These are phyloP conservation scores for Coptodon bakossiorum DNA, from an alignment of 2,113 vertebrate species.

Conservation along the genomic window DNA sequence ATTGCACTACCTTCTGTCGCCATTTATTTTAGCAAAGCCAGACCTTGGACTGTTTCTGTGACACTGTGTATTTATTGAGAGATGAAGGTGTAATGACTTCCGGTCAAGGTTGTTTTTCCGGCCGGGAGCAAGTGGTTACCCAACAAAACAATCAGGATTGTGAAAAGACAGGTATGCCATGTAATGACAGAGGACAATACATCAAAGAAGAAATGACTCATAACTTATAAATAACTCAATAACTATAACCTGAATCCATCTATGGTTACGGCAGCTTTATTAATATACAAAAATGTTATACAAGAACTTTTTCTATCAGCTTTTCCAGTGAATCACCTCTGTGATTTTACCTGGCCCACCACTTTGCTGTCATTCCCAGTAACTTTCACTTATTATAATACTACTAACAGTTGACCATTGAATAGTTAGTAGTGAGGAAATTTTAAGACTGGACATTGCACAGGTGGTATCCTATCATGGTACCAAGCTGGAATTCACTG, in stretches of 20 bases:
- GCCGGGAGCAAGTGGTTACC: neutral
- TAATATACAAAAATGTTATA: neutral
- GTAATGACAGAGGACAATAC: neutral
- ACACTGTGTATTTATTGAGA: neutral
- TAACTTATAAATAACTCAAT: neutral
- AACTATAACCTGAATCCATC: neutral
- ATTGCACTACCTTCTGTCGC: neutral
- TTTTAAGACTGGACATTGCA: too few species aligned
- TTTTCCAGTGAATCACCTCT: neutral
- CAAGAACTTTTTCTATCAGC: rapidly evolving
- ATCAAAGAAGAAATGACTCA: neutral
- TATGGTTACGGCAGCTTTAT: neutral
- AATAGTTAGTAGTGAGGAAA: too few species aligned
- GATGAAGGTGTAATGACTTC: neutral
- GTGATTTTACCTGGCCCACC: neutral
- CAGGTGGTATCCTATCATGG: too few species aligned
- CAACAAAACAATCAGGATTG: neutral
- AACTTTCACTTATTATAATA: too few species aligned
- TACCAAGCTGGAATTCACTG: too few species aligned
- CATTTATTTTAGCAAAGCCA: neutral
- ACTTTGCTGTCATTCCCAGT: too few species aligned
- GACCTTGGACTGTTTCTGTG: neutral
- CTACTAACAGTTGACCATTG: too few species aligned
- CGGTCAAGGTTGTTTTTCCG: slow-evolving; percentile 6
- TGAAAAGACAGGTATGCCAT: neutral